These are phyloP conservation scores for Idaea dimidiata DNA, from an alignment of 2,888 invertebrate species.

Conservation along the genomic window DNA sequence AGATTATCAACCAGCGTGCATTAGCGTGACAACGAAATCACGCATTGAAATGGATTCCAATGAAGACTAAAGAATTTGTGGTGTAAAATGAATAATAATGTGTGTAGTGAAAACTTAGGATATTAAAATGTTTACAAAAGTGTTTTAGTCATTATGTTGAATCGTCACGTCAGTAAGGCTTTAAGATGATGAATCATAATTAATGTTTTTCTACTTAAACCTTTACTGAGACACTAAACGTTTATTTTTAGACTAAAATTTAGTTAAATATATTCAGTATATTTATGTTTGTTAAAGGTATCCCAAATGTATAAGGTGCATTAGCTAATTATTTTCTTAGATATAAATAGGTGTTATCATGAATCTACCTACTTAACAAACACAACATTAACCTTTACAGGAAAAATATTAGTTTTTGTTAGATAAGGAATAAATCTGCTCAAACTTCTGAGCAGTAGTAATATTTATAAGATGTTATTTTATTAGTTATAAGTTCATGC, in stretches of 20 bases:
- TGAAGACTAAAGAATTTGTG: background rate
- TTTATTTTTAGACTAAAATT: background rate
- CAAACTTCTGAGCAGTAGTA: background rate
- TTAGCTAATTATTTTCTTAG: too few relatives aligned
- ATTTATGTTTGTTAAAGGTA: too few relatives aligned
- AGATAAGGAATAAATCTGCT: background rate
- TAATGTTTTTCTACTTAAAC: background rate
- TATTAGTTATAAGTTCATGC: background rate
- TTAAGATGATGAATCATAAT: background rate
- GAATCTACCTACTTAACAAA: too few relatives aligned
- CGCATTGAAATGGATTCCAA: background rate
- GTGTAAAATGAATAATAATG: background rate
- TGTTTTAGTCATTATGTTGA: background rate
- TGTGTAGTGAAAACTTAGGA: background rate
- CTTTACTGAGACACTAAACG: background rate
- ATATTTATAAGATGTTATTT: background rate
- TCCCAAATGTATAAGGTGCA: too few relatives aligned
- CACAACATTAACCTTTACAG: background rate
- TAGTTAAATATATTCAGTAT: background rate
- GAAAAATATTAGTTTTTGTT: background rate
- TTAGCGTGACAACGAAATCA: background rate
- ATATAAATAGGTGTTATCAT: too few relatives aligned
- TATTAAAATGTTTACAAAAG: background rate
- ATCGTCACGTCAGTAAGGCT: background rate
- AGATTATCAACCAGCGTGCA: background rate